Percentiles rank a stretch among this genome's conserved stretches.
These are phyloP conservation scores for Bombus waltoni DNA, from an alignment of 1,140 invertebrate species.

Conservation along the genomic window DNA sequence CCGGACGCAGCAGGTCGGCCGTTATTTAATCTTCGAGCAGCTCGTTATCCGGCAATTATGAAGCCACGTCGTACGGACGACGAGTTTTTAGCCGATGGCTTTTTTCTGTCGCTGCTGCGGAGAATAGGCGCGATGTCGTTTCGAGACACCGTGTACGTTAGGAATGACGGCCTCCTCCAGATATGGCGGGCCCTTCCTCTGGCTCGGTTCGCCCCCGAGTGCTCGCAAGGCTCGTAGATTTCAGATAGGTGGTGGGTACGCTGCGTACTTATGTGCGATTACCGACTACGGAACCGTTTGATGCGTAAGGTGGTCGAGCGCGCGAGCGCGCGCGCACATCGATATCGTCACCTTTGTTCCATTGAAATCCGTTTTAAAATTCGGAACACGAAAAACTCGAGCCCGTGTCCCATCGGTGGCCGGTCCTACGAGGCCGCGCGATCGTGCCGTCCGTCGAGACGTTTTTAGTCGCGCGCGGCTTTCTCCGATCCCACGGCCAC, in stretches of 20 bases:
- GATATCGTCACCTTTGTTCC: constrained; percentile 48
- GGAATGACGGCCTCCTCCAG: constrained; percentile 46
- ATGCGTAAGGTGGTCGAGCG: constrained; percentile 25
- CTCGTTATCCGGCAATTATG: constrained; percentile 43
- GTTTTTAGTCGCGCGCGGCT: neutral
- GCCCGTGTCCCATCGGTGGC: neutral
- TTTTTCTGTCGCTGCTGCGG: neutral
- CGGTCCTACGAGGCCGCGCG: neutral
- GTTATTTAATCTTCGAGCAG: constrained; percentile 45
- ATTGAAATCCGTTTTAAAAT: constrained; percentile 41
- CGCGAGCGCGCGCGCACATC: neutral
- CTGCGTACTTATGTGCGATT: neutral
- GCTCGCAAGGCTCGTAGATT: constrained; percentile 31
- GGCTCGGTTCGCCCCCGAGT: constrained; percentile 18
- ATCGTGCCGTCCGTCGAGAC: no score
- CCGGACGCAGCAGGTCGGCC: neutral
- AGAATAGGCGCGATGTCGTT: constrained; percentile 15
- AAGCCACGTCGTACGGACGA: constrained; percentile 4
- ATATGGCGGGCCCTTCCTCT: constrained; percentile 43
- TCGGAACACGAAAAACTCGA: constrained; percentile 32
- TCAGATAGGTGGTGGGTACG: constrained; percentile 8
- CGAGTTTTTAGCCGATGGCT: constrained; percentile 22
- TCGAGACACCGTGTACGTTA: constrained; percentile 48
- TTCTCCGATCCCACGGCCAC: constrained; percentile 9
- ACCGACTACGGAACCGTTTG: neutral